Conservation (phyloP, 2,888 invertebrate species). For the Zygaena filipendulae region DNA sequence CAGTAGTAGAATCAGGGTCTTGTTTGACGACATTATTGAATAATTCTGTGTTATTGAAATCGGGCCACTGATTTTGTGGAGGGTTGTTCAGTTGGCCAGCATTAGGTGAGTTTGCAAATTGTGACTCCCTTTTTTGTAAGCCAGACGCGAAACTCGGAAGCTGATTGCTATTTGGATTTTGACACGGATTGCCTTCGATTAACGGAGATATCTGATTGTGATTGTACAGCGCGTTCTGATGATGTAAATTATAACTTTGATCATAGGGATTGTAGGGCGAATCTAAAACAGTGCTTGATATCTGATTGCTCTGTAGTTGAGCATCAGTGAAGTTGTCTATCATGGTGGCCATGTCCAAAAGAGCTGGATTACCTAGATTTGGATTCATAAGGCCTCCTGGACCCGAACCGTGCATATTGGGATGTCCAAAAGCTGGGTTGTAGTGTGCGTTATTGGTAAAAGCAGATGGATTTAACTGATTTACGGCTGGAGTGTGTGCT, state of each 20-base stretch:
- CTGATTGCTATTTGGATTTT: conserved; percentile 46
- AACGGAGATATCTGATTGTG: conserved; percentile 65
- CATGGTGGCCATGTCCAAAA: conserved; percentile 81
- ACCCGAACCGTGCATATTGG: conserved; percentile 50
- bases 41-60: conserved; percentile 49
- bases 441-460: conserved; percentile 49
- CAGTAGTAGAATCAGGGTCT: conserved; percentile 81
- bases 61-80: conserved; percentile 53
- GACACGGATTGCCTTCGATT: conserved; percentile 49
- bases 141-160: conserved; percentile 53
- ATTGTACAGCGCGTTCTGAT: conserved; percentile 71
- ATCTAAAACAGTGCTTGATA: conserved; percentile 85
- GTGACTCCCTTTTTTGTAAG: conserved; percentile 48
- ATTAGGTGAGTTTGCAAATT: conserved; percentile 26
- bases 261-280: conserved; percentile 73
- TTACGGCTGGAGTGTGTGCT: conserved; percentile 46
- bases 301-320: conserved; percentile 86
- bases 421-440: conserved; percentile 57
- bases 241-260: conserved; percentile 73
- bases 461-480: conserved; percentile 42
- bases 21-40: conserved; percentile 72
- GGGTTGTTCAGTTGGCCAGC: conserved; percentile 24
- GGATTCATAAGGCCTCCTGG: conserved; percentile 57
- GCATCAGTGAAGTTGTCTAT: conserved; percentile 81
- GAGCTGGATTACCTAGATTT: conserved; percentile 62